phyloP scores from a whole-genome alignment of 2,113 vertebrate species.

The Phodopus roborovskii region DNA sequence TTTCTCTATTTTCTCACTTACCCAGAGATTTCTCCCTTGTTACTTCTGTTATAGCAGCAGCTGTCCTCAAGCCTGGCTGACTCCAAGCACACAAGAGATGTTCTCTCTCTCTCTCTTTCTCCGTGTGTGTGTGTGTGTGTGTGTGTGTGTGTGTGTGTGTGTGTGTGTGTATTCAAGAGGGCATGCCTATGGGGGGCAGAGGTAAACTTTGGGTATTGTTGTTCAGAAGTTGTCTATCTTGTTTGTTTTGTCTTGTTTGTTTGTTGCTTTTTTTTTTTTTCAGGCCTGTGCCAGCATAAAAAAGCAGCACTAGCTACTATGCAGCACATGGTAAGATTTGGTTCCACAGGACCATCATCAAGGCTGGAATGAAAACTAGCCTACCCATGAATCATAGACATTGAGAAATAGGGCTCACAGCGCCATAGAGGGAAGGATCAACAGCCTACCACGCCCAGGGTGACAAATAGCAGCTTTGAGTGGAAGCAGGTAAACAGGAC shows the following conservation, averaged over 20 bases:
- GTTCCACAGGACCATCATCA: not conserved
- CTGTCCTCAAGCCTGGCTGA: not conserved
- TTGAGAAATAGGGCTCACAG: not conserved
- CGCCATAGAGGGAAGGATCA: not conserved
- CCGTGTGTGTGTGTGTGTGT: not conserved
- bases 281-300: not conserved
- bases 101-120: not conserved
- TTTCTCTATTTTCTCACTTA: not conserved
- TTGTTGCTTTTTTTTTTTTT: not conserved
- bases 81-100: not conserved
- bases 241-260: no score
- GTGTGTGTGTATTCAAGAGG: not conserved
- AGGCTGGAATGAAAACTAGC: not conserved
- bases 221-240: not conserved
- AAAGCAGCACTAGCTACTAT: not conserved
- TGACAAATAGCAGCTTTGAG: fast-evolving
- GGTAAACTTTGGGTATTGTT: not conserved
- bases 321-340: not conserved
- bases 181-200: not conserved
- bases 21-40: not conserved
- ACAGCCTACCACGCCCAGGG: not conserved
- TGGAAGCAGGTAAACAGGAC: no score
- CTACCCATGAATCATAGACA: not conserved
- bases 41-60: not conserved
- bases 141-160: not conserved